Conservation (phyloP, 2,113 vertebrate species). For the Sterrhoptilus dennistouni region DNA sequence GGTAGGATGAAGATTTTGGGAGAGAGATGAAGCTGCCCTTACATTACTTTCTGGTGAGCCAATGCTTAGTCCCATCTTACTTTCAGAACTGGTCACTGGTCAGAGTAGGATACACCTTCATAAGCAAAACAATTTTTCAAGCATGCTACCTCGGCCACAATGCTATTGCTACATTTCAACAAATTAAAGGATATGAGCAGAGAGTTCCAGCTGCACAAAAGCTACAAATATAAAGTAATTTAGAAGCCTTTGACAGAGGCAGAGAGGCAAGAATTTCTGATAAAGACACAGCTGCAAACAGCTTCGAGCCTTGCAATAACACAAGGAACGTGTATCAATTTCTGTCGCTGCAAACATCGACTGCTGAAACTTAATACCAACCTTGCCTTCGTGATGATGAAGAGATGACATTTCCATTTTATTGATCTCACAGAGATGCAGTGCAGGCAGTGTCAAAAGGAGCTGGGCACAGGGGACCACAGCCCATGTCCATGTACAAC, state of each 20-base stretch:
- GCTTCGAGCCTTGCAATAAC: slow-evolving; percentile 60
- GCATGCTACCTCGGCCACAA: neutral
- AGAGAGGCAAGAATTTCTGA: slow-evolving; percentile 59
- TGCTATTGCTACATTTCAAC: slow-evolving; percentile 1
- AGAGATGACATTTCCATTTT: slow-evolving; percentile 57
- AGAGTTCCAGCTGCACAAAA: slow-evolving; percentile 52
- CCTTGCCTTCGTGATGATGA: slow-evolving; percentile 1
- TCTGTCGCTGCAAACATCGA: slow-evolving; percentile 34
- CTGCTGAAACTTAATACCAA: slow-evolving; percentile 53
- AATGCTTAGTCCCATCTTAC: neutral
- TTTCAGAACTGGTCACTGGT: neutral
- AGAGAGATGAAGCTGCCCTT: neutral
- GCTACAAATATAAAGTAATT: slow-evolving; percentile 62
- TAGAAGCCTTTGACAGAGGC: slow-evolving; percentile 51
- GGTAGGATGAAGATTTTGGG: neutral
- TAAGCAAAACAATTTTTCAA: neutral
- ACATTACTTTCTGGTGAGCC: neutral
- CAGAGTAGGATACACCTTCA: neutral
- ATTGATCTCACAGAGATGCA: neutral
- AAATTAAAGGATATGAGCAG: slow-evolving; percentile 51
- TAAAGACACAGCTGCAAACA: slow-evolving; percentile 61
- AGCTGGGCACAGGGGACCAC: accelerated
- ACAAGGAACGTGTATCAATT: slow-evolving; percentile 53
- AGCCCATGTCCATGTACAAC: accelerated
- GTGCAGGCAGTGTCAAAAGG: neutral